A percentile compares a stretch with the other conserved stretches of the same genome.
phyloP scores from a whole-genome alignment of 1,140 invertebrate species.

The Drosophila watanabei region DNA sequence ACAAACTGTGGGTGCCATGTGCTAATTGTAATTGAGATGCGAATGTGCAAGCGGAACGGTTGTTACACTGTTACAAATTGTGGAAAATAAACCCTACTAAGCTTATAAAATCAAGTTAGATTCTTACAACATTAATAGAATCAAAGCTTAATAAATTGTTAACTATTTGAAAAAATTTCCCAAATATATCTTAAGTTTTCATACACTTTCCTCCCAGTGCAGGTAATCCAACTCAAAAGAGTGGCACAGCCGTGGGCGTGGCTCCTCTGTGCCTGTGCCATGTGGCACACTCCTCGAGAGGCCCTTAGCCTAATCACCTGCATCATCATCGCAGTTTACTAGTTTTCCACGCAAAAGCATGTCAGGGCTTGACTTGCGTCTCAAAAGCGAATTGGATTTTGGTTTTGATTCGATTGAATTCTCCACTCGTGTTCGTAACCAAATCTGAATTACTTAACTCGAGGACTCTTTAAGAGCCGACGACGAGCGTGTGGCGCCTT shows the following conservation, averaged over 20 bases:
- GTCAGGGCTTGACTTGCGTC: slow-evolving; percentile 51
- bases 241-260: slow-evolving; percentile 5
- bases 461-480: slow-evolving; percentile 22
- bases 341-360: slow-evolving; percentile 44
- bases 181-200: rapidly evolving
- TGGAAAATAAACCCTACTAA: background rate
- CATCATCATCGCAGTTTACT: slow-evolving; percentile 41
- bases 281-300: slow-evolving; percentile 53
- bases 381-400: slow-evolving; percentile 29
- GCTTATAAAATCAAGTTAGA: background rate
- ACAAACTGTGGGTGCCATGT: slow-evolving; percentile 52
- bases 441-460: slow-evolving; percentile 28
- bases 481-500: background rate
- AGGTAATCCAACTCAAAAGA: slow-evolving; percentile 8
- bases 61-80: slow-evolving; percentile 17
- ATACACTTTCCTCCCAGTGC: slow-evolving; percentile 17
- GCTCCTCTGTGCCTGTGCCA: slow-evolving; percentile 12
- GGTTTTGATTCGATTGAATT: slow-evolving; percentile 33
- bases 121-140: background rate
- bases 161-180: background rate
- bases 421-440: slow-evolving; percentile 12
- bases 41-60: slow-evolving; percentile 26
- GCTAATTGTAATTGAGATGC: slow-evolving; percentile 64
- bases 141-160: background rate
- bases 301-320: slow-evolving; percentile 60